Evolutionary conservation across 2,113 vertebrate species (phyloP).

Genomic region (Rhineura floridana): DNA sequence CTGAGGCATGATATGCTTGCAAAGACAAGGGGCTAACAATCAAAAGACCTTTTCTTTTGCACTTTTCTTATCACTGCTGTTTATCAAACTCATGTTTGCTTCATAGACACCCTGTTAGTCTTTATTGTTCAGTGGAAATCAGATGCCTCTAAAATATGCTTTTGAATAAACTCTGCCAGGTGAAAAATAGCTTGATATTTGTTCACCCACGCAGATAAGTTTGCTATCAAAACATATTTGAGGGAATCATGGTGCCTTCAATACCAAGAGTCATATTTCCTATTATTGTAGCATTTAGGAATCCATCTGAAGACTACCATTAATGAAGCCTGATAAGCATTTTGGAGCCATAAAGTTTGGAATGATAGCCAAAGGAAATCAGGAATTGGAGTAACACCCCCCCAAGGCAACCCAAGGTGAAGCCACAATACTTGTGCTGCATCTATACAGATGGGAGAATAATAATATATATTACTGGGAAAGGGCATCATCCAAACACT

Average conservation of each 20-base stretch:
- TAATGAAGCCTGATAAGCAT: slow-evolving; percentile 36
- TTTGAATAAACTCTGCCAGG: slow-evolving; percentile 44
- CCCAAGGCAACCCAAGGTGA: background rate
- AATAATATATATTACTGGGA: background rate
- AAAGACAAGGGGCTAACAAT: slow-evolving; percentile 52
- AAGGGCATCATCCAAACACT: background rate
- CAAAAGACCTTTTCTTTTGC: slow-evolving; percentile 48
- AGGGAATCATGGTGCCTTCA: slow-evolving; percentile 13
- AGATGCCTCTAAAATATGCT: slow-evolving; percentile 48
- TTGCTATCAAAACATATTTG: slow-evolving; percentile 56
- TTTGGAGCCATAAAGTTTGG: background rate
- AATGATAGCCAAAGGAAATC: background rate
- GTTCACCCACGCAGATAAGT: slow-evolving; percentile 24
- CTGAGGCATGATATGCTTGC: slow-evolving; percentile 38
- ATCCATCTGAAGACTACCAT: slow-evolving; percentile 30
- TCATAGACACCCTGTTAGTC: slow-evolving; percentile 44
- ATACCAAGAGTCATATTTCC: background rate
- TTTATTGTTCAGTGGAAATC: slow-evolving; percentile 52
- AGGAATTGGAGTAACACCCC: background rate
- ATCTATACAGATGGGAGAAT: background rate
- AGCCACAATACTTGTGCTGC: background rate
- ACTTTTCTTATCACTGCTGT: slow-evolving; percentile 37
- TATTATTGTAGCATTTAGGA: slow-evolving; percentile 27
- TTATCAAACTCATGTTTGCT: slow-evolving; percentile 37
- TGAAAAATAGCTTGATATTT: slow-evolving; percentile 38